Evolutionary conservation across 1,140 invertebrate genomes (phyloP).

Genomic region (Scaptomyza hsui): DNA sequence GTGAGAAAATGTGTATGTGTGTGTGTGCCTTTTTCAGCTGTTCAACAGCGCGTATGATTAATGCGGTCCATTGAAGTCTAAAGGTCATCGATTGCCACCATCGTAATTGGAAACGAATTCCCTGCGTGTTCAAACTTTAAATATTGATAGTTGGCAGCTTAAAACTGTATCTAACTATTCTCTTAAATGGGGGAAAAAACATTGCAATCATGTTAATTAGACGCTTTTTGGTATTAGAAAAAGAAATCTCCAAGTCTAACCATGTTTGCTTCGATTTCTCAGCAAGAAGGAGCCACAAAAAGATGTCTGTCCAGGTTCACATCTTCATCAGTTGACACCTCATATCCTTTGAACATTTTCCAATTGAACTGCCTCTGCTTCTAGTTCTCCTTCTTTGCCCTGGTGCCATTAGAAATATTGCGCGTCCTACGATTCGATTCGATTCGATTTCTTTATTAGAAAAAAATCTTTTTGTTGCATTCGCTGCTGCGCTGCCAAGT

Average conservation of each 20-base stretch:
- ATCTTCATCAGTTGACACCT: slow-evolving; percentile 69
- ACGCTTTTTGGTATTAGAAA: neutral
- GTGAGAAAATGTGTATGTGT: slow-evolving; percentile 24
- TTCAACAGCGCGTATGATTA: slow-evolving; percentile 68
- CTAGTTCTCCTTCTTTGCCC: slow-evolving; percentile 2
- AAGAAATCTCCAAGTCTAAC: no score
- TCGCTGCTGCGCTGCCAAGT: slow-evolving; percentile 47
- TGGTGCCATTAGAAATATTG: slow-evolving; percentile 74
- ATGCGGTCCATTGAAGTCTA: slow-evolving; percentile 34
- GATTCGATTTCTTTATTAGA: slow-evolving; percentile 79
- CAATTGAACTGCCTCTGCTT: slow-evolving; percentile 57
- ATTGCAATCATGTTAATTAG: slow-evolving; percentile 7
- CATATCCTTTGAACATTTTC: slow-evolving; percentile 79
- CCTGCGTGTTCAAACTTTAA: neutral
- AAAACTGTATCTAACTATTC: no score
- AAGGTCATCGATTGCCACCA: slow-evolving; percentile 21
- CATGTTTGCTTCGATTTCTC: neutral
- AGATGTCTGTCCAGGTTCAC: slow-evolving; percentile 11
- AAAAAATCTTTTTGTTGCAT: slow-evolving; percentile 60
- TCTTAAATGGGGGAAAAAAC: neutral
- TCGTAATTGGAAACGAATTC: slow-evolving; percentile 1
- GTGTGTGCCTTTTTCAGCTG: slow-evolving; percentile 39
- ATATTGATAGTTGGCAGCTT: neutral
- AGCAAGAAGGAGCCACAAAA: slow-evolving; percentile 4
- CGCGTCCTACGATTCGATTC: slow-evolving; percentile 67